Conservation (phyloP, 2,113 vertebrate genomes). For the Micromys minutus region DNA sequence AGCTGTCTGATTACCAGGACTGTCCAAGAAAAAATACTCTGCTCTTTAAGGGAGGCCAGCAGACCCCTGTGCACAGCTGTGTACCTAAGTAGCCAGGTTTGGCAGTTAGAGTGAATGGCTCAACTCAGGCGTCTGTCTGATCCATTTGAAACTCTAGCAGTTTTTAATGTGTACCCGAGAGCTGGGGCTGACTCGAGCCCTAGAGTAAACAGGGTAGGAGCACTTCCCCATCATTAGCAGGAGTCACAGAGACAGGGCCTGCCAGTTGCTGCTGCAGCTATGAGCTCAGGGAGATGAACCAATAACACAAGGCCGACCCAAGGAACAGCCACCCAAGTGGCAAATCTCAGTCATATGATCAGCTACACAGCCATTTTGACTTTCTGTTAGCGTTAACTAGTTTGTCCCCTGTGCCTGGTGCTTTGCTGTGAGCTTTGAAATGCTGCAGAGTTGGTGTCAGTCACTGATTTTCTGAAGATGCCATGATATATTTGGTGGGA, state of each 20-base stretch:
- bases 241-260: not conserved
- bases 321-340: not conserved
- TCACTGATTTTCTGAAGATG: slow-evolving; percentile 42
- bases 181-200: not conserved
- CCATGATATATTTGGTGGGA: not conserved
- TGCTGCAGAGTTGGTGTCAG: not conserved
- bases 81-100: not conserved
- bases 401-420: not conserved
- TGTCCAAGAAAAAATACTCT: not conserved
- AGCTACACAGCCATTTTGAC: not conserved
- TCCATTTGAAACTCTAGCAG: not conserved
- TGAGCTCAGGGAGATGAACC: slow-evolving; percentile 16
- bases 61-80: not conserved
- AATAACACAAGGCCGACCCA: not conserved
- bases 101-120: not conserved
- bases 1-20: not conserved
- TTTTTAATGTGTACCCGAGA: not conserved
- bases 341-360: not conserved
- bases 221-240: not conserved
- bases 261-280: not conserved
- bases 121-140: not conserved
- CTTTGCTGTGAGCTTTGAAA: not conserved
- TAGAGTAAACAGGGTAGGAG: not conserved
- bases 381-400: slow-evolving; percentile 18
- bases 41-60: not conserved